phyloP scores from a whole-genome alignment of 2,888 invertebrate species.

The Drosophila yooni region DNA sequence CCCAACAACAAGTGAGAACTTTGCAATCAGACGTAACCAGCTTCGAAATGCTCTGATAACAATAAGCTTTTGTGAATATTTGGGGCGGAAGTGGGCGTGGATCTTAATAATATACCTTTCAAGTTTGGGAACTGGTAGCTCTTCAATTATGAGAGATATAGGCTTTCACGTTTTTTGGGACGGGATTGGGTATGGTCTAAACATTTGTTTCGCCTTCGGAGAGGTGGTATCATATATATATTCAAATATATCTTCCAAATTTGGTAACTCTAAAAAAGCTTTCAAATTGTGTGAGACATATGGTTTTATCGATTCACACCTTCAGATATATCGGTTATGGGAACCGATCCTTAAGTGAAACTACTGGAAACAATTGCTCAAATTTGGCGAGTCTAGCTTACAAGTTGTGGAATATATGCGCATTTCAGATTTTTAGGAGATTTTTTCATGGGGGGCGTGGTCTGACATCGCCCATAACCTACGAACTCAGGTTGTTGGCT shows the following conservation, averaged over 20 bases:
- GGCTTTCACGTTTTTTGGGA: not conserved
- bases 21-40: not conserved
- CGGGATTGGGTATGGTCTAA: not conserved
- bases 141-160: not conserved
- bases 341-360: not conserved
- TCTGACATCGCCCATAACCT: too few relatives aligned
- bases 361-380: not conserved
- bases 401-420: not conserved
- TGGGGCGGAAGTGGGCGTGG: not conserved
- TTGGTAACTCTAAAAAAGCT: not conserved
- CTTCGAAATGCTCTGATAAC: not conserved
- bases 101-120: not conserved
- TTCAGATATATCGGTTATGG: not conserved
- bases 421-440: not conserved
- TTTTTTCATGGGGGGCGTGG: too few relatives aligned
- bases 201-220: not conserved
- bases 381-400: not conserved
- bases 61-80: not conserved
- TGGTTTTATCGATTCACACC: not conserved
- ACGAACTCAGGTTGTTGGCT: too few relatives aligned
- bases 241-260: not conserved
- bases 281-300: not conserved
- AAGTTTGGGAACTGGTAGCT: not conserved
- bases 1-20: not conserved
- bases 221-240: not conserved